Evolutionary conservation across 2,113 vertebrate genomes (phyloP), one percentile per base, ranked within the genome.

Genomic region (Ibidorhyncha struthersii): DNA sequence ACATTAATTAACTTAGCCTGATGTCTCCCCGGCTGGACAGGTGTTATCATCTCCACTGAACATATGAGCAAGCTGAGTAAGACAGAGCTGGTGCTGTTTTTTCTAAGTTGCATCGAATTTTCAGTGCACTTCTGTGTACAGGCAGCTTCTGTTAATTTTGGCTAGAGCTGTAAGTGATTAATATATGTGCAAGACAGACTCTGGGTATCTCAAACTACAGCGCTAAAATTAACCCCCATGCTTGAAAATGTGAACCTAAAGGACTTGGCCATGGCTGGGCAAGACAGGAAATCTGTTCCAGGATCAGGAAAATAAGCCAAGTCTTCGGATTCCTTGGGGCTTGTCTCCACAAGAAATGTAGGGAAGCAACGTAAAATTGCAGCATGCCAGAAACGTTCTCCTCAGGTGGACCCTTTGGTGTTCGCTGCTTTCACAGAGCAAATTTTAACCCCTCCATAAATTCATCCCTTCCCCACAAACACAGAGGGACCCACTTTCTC

Each of bases 301-400:
- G 89, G 77, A 92, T 95, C 80, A 92, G 94, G 77, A 94, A 84
- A 95, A 95, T 74, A 93, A 92, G 93, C 92, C 86, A 95, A 92
- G 80, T 86, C 91, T 89, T 92, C 53, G 79, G 95, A 95, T 95
- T 97, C 94, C 86, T 94, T 10, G 58, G 73, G 96, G 77, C 95
- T 95, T 93, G 96, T 95, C 95, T 96, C 92, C 95, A 97, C 94
- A 96, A 94, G 96, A 96, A 94, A 59, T 0, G 0, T 23, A 91
- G 77, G 20, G 77, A 91, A 96, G 73, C 61, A 95, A 89, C 6
- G 3, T 62, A 87, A 82, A 96, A 74, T 27, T 94, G 73, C 81
- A 96, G 83, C 73, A 74, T 0, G 1, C 69, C 56, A 94, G 61
- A 67, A 93, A 87, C 4, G 3, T 72, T 58, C 76, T 96, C 50